Evolutionary conservation across 1,140 invertebrate species (phyloP), one percentile per base, ranked within the genome.

Genomic region (Drosophila sp.): DNA sequence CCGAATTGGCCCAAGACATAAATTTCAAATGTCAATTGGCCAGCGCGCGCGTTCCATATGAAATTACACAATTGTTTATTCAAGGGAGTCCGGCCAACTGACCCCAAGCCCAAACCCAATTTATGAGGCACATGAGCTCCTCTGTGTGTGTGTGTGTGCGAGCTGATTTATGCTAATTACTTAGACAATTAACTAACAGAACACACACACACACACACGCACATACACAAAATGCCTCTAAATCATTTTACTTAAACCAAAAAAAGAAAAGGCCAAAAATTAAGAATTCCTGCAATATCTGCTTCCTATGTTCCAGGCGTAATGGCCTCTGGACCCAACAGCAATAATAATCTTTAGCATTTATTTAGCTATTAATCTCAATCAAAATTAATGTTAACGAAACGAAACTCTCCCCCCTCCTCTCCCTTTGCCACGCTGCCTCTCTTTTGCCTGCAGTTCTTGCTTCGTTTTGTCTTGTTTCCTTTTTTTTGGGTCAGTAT

Each of bases 321-420:
- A 81, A 81, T 77, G 79, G 73, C 58, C 25, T 44, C 62, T 32
- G 50, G 57, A 74, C 70, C 82, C 47, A 76, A 25, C 74, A 65
- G 55, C 58, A 72, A 73, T 71, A 82, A 87, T 87, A 87, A 89
- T 89, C 80, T 84, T 89, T 60, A 72, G 68, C 80, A 89, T 89
- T 89, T 89, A 89, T 82, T 76, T 75, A 56, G 80, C 84, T 89
- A 89, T 89, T 89, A 89, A 89, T 89, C 84, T 89, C 77, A 89
- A 89, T 89, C 77, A 89, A 89, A 84, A 84, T 89, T 80, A 89
- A 89, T 87, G 84, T 80, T 70, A 72, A 70, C 72, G 70, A 72
- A 81, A 87, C 58, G 4, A 10, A 32, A 11, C 54, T 8, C 23
- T 33, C 35, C 10, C 17, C 41, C n/a, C 41, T n/a, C 17, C 4